A percentile compares a stretch with the other conserved stretches of the same genome.
These are phyloP conservation scores for Tolmerus cingulatus DNA, from an alignment of 2,888 invertebrate species.

Conservation along the genomic window DNA sequence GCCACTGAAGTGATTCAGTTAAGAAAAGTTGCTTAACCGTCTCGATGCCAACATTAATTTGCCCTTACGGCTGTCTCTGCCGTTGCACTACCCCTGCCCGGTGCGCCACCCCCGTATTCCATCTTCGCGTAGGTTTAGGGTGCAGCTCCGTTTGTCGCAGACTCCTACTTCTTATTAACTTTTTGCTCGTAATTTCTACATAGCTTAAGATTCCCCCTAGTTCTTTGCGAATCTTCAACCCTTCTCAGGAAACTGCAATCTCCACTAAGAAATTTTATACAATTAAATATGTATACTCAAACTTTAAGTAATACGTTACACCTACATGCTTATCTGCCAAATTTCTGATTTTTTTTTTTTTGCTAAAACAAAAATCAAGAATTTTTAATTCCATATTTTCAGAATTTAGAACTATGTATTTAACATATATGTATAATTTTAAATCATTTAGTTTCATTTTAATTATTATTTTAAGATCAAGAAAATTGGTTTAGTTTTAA, in stretches of 20 bases:
- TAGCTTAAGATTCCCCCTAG: not conserved
- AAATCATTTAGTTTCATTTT: too few relatives aligned
- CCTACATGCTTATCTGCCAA: not conserved
- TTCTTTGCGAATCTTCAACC: not conserved
- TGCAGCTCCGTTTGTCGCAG: not conserved
- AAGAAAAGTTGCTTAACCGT: conserved; percentile 21
- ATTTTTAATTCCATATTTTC: too few relatives aligned
- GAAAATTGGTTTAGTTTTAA: too few relatives aligned
- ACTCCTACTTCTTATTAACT: not conserved
- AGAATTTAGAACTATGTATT: too few relatives aligned
- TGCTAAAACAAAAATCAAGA: too few relatives aligned
- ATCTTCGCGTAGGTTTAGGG: not conserved
- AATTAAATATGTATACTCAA: not conserved
- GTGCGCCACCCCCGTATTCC: not conserved
- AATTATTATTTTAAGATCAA: too few relatives aligned
- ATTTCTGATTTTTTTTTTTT: not conserved
- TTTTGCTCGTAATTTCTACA: not conserved
- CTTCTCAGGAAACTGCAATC: not conserved
- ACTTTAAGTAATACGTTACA: not conserved
- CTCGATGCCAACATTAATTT: conserved; percentile 11
- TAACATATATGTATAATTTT: too few relatives aligned
- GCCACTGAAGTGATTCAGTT: conserved; percentile 17
- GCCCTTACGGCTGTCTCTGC: not conserved
- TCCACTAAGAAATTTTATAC: not conserved
- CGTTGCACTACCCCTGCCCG: not conserved